Evolutionary conservation across 2,888 invertebrate species (phyloP), one percentile per base, ranked within the genome.

Genomic region (Atethmia centrago): DNA sequence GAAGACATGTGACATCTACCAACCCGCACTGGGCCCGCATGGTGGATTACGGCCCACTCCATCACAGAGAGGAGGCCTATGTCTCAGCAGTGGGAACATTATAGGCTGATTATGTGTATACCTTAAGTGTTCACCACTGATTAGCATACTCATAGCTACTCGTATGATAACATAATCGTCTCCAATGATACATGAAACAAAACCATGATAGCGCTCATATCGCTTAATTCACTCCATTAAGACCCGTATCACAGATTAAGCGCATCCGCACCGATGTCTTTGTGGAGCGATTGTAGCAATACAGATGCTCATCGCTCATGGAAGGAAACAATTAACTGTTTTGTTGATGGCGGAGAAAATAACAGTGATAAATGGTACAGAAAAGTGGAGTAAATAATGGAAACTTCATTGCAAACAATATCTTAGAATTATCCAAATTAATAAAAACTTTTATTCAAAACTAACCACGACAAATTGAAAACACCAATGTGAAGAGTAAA

Each of bases 201-300:
- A n/a, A 87, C 87, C 82, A 85, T 73, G 68, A 74, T 67, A 79
- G 69, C 69, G 80, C 64, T 89, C 61, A 63, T 55, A 70, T 87
- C 87, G 83, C 92, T 92, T 94, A 94, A 95, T 95, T 93, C 91
- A 87, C 84, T 86, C 92, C 90, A 94, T 94, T 94, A 92, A 90
- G 88, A 89, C 94, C 95, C 94, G 94, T 95, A 95, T 95, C 93
- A 90, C 90, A 92, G 94, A 95, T 95, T 93, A 94, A 92, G 85
- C 77, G 92, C 94, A 92, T 94, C 95, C 95, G 93, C 86, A 89
- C 85, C 88, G 83, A 74, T 74, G 80, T 84, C 77, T 86, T 85
- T 83, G 76, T 85, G 74, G 36, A 82, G 40, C 67, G 64, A 75
- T 79, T 85, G 85, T 81, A 51, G 69, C 76, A 67, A 62, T 70